These are phyloP conservation scores for Magallana nippona DNA, from an alignment of 2,888 invertebrate genomes.

Conservation along the genomic window DNA sequence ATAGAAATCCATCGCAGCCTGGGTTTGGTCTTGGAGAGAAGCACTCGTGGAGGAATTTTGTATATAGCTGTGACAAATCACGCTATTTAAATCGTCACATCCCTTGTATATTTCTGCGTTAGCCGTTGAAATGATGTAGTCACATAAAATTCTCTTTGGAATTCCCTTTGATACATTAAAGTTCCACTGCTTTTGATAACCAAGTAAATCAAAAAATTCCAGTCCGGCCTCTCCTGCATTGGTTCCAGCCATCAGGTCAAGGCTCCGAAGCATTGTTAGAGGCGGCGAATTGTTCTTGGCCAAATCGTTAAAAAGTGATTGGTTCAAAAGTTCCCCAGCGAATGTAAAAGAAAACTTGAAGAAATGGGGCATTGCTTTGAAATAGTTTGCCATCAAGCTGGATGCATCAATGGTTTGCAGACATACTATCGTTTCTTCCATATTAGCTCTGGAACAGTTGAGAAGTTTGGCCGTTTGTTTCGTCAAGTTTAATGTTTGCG, in stretches of 20 bases:
- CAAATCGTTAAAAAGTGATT: constrained; percentile 49
- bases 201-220: constrained; percentile 51
- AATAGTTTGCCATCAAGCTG: neutral
- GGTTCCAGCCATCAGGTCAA: constrained; percentile 59
- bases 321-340: constrained; percentile 54
- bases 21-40: constrained; percentile 44
- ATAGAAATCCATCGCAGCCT: constrained; percentile 50
- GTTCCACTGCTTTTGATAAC: constrained; percentile 47
- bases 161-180: constrained; percentile 53
- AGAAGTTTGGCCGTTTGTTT: constrained; percentile 48
- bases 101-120: constrained; percentile 46
- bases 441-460: constrained; percentile 40
- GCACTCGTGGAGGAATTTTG: neutral
- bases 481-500: constrained; percentile 28
- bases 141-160: constrained; percentile 50
- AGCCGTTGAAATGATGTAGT: constrained; percentile 52
- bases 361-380: constrained; percentile 39
- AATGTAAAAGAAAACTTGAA: constrained; percentile 54
- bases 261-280: constrained; percentile 53
- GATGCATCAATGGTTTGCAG: neutral
- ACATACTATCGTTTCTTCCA: neutral
- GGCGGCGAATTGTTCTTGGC: constrained; percentile 41
- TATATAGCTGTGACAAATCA: constrained; percentile 55
- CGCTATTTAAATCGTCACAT: constrained; percentile 41
- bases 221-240: constrained; percentile 62